Conservation (phyloP, 2,797 vertebrate genomes). For the Columba guinea region DNA sequence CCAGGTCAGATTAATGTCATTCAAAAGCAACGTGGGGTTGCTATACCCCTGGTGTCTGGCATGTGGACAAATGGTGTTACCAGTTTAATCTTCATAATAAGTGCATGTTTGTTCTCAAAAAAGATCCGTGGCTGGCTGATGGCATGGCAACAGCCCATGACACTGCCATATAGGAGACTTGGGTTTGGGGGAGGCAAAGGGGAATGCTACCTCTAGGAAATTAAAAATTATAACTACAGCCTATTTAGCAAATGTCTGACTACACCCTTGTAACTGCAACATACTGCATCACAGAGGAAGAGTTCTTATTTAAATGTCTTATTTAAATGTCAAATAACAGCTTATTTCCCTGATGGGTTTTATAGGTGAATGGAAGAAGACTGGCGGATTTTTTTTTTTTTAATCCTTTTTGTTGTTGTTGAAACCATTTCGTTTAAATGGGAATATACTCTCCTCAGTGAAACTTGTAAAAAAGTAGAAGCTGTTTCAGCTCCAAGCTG, state of each 20-base stretch:
- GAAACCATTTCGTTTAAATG: neutral
- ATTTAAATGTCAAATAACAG: conserved; percentile 41
- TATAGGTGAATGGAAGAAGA: conserved; percentile 21
- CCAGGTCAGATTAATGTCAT: conserved; percentile 34
- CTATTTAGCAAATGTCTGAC: conserved; percentile 50
- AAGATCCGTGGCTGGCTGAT: conserved; percentile 59
- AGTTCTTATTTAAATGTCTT: conserved; percentile 41
- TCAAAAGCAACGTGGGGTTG: neutral
- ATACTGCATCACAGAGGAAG: conserved; percentile 21
- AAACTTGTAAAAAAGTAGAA: neutral
- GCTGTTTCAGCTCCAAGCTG: neutral
- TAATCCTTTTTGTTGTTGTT: neutral
- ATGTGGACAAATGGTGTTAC: conserved; percentile 49
- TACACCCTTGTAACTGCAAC: conserved; percentile 18
- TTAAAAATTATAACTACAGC: conserved; percentile 55
- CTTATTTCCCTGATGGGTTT: neutral
- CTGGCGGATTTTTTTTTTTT: neutral
- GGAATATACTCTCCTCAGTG: neutral
- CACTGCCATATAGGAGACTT: conserved; percentile 35
- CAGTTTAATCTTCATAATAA: conserved; percentile 59
- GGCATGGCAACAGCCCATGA: conserved; percentile 59
- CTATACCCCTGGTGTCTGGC: conserved; percentile 12
- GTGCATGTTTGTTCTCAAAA: conserved; percentile 60
- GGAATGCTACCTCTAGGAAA: conserved; percentile 65
- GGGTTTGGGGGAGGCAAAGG: conserved; percentile 13